These are phyloP conservation scores for Drepana falcataria DNA, from an alignment of 2,888 invertebrate genomes.

Conservation along the genomic window DNA sequence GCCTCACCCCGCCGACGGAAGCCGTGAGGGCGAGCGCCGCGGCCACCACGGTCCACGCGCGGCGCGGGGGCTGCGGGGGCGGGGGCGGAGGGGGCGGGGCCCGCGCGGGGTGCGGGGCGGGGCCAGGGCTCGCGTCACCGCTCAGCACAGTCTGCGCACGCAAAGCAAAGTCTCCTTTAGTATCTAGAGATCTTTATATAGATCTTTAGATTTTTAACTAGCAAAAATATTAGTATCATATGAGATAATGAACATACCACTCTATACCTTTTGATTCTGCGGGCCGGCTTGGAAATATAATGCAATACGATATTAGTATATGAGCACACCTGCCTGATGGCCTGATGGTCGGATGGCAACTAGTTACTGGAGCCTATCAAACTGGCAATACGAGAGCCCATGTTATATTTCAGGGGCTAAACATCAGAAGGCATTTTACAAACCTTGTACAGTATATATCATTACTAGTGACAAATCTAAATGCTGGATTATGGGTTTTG, in stretches of 20 bases:
- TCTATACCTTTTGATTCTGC: slow-evolving; percentile 53
- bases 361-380: too few species aligned
- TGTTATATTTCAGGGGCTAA: too few species aligned
- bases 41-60: slow-evolving; percentile 47
- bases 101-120: slow-evolving; percentile 4
- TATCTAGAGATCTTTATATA: too few species aligned
- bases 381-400: too few species aligned
- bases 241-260: slow-evolving; percentile 37
- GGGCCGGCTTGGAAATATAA: slow-evolving; percentile 50
- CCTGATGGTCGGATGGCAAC: too few species aligned
- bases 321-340: too few species aligned
- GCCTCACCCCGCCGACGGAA: slow-evolving; percentile 55
- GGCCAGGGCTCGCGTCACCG: slow-evolving; percentile 6
- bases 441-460: too few species aligned
- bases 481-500: not conserved
- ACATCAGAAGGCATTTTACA: too few species aligned
- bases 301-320: not conserved
- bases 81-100: slow-evolving; percentile 25
- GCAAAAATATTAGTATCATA: too few species aligned
- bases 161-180: not conserved
- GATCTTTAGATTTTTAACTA: slow-evolving; percentile 7
- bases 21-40: slow-evolving; percentile 53
- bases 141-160: slow-evolving; percentile 32
- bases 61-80: slow-evolving; percentile 31
- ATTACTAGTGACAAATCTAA: too few species aligned